Percentiles rank a stretch among this genome's conserved stretches.
Conservation (phyloP, 1,140 invertebrate species). For the Drosophila parvula region DNA sequence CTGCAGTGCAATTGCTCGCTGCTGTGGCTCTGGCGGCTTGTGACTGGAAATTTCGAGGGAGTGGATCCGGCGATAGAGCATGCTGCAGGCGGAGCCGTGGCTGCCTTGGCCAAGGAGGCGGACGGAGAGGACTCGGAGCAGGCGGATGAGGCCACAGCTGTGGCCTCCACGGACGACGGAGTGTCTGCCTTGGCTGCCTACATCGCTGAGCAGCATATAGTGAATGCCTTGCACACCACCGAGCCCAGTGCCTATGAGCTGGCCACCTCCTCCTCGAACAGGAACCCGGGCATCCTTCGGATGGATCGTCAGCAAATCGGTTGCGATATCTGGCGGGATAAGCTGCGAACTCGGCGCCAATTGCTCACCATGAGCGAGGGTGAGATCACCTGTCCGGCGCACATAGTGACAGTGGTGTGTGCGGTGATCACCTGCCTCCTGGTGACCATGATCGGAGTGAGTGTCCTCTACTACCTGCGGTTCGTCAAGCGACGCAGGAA, state of each 20-base stretch:
- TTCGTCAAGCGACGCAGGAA: slow-evolving; percentile 79
- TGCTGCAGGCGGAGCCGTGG: slow-evolving; percentile 64
- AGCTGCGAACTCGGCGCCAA: slow-evolving; percentile 56
- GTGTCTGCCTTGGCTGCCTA: slow-evolving; percentile 68
- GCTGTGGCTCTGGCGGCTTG: slow-evolving; percentile 92
- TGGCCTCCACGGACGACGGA: slow-evolving; percentile 51
- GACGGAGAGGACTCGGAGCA: slow-evolving; percentile 44
- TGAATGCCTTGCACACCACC: slow-evolving; percentile 71
- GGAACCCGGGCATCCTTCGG: slow-evolving; percentile 58
- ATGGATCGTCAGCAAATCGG: slow-evolving; percentile 80
- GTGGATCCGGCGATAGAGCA: slow-evolving; percentile 58
- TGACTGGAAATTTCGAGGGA: slow-evolving; percentile 78
- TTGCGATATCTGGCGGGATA: slow-evolving; percentile 81
- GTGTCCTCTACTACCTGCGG: slow-evolving; percentile 80
- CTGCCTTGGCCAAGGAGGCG: slow-evolving; percentile 70
- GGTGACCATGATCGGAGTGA: slow-evolving; percentile 75
- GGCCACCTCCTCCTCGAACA: slow-evolving; percentile 46
- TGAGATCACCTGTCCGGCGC: slow-evolving; percentile 82
- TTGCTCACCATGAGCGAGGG: slow-evolving; percentile 76
- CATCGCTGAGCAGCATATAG: slow-evolving; percentile 75
- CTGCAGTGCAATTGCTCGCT: slow-evolving; percentile 94
- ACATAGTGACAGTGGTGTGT: slow-evolving; percentile 83
- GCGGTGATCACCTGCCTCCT: slow-evolving; percentile 78
- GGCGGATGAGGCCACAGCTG: slow-evolving; percentile 57
- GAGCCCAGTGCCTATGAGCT: slow-evolving; percentile 68